Evolutionary conservation across 1,140 invertebrate species (phyloP).

Genomic region (Aphelinus certus): DNA sequence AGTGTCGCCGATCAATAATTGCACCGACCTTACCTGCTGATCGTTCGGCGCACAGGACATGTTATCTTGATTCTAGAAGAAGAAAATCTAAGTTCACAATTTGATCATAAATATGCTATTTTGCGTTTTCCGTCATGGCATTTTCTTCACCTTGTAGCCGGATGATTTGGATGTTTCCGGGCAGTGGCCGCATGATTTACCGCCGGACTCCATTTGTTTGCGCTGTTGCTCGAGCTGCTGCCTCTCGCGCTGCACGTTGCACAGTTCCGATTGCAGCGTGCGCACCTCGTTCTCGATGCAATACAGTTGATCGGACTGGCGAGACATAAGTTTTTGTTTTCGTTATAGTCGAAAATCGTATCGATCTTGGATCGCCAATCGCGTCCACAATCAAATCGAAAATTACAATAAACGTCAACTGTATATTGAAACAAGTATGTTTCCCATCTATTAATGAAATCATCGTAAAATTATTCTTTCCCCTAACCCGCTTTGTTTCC

Average conservation of each 20-base stretch:
- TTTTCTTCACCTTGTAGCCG: background rate
- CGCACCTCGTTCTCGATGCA: constrained; percentile 68
- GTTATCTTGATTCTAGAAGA: constrained; percentile 15
- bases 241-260: constrained; percentile 68
- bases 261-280: constrained; percentile 70
- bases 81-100: too few relatives aligned
- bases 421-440: too few relatives aligned
- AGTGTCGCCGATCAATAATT: too few relatives aligned
- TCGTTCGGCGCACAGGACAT: constrained; percentile 12
- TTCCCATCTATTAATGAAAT: too few relatives aligned
- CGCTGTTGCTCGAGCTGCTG: constrained; percentile 67
- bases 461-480: too few relatives aligned
- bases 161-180: constrained; percentile 41
- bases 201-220: constrained; percentile 61
- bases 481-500: too few relatives aligned
- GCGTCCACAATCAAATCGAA: too few relatives aligned
- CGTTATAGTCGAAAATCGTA: background rate
- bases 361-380: too few relatives aligned
- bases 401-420: too few relatives aligned
- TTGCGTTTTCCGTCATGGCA: background rate
- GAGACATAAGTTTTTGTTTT: background rate
- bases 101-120: background rate
- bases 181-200: constrained; percentile 49
- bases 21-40: too few relatives aligned
- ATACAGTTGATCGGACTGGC: constrained; percentile 53